These are phyloP conservation scores for Anarhynchus alexandrinus DNA, from an alignment of 2,113 vertebrate species.

Conservation along the genomic window DNA sequence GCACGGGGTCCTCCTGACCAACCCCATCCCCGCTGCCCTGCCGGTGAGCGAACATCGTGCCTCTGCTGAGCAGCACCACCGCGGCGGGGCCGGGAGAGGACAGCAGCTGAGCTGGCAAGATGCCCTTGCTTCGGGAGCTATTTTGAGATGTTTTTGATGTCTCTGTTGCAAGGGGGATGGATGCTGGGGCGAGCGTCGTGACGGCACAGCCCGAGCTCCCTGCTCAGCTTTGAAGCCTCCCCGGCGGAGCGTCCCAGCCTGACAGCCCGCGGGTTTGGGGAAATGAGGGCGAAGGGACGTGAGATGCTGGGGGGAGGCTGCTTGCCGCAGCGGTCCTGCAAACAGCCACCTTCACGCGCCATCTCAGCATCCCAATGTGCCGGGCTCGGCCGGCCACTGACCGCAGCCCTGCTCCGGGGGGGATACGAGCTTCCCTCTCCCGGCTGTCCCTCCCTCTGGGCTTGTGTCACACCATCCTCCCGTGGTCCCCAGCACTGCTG, in stretches of 20 bases:
- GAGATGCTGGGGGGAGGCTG: background rate
- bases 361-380: background rate
- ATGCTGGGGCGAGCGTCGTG: background rate
- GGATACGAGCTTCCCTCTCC: background rate
- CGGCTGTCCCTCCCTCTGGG: background rate
- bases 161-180: constrained; percentile 34
- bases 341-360: rapidly evolving
- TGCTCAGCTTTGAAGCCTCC: background rate
- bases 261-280: background rate
- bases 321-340: rapidly evolving
- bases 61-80: background rate
- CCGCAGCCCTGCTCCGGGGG: background rate
- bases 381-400: rapidly evolving
- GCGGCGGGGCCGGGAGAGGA: background rate
- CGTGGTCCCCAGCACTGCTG: background rate
- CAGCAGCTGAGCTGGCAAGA: constrained; percentile 49
- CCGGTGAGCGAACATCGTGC: rapidly evolving
- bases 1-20: background rate
- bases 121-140: background rate
- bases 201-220: background rate
- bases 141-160: constrained; percentile 63
- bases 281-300: background rate
- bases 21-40: background rate
- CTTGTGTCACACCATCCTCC: constrained; percentile 7
- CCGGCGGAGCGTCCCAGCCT: background rate